Evolutionary conservation across 2,797 vertebrate genomes (phyloP).

Genomic region (Mionectes olivaceus): DNA sequence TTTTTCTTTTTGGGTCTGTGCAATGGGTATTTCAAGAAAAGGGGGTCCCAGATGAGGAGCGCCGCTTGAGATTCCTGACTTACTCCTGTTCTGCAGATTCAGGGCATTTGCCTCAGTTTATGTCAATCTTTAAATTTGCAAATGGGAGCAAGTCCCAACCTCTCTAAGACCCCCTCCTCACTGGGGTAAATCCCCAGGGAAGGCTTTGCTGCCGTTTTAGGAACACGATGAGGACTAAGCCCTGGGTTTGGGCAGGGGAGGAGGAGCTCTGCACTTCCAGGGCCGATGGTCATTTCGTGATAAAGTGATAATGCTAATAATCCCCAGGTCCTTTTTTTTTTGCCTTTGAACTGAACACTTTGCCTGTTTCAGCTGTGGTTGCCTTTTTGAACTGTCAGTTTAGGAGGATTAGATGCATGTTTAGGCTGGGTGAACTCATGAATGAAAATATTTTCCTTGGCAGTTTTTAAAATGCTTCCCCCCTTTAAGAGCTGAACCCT

Average conservation of each 20-base stretch:
- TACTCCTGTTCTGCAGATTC: background rate
- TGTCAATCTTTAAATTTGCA: background rate
- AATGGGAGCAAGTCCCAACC: background rate
- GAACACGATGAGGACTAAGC: background rate
- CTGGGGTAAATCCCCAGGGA: background rate
- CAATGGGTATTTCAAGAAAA: background rate
- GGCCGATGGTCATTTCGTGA: constrained; percentile 82
- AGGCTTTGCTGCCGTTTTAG: constrained; percentile 35
- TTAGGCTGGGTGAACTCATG: constrained; percentile 91
- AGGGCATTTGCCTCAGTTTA: background rate
- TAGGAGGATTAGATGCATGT: constrained; percentile 90
- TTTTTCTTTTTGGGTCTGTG: background rate
- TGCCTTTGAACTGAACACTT: constrained; percentile 87
- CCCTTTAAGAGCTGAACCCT: constrained; percentile 62
- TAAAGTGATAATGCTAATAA: constrained; percentile 86
- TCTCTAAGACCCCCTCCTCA: background rate
- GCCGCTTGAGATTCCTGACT: accelerated
- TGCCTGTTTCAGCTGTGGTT: constrained; percentile 81
- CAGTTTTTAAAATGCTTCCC: constrained; percentile 75
- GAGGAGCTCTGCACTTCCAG: constrained; percentile 42
- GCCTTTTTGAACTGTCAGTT: constrained; percentile 85
- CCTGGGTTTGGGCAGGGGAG: constrained; percentile 40
- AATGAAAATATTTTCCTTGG: constrained; percentile 88
- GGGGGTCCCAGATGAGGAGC: accelerated
- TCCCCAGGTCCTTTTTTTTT: constrained; percentile 80